Percentiles rank a stretch among this genome's conserved stretches.
phyloP scores from a whole-genome alignment of 2,888 invertebrate species.

The Rhamnusium bicolor region DNA sequence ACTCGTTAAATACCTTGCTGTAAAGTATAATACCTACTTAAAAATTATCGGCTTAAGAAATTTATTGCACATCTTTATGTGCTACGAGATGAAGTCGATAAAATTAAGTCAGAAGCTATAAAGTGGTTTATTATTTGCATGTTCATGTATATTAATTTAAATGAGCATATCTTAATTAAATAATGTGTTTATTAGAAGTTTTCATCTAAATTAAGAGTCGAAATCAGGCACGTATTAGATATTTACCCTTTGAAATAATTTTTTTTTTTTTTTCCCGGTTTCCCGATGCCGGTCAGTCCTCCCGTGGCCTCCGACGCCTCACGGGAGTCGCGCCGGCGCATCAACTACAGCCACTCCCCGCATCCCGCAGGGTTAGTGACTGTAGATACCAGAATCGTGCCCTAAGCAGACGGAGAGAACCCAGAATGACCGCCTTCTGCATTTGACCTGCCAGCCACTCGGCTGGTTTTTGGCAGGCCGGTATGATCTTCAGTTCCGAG shows the following conservation, averaged over 20 bases:
- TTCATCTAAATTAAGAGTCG: background rate
- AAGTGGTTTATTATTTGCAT: background rate
- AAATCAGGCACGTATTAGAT: background rate
- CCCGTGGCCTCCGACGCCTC: no score
- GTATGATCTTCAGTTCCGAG: no score
- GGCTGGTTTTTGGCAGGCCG: no score
- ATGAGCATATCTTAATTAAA: background rate
- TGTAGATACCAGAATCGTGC: no score
- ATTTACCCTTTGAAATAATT: background rate
- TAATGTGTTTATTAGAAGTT: background rate
- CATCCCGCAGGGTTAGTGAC: no score
- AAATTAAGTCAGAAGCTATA: background rate
- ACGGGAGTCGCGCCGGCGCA: no score
- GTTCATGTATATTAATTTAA: background rate
- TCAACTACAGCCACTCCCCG: no score
- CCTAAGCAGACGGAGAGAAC: no score
- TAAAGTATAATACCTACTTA: conserved; percentile 1
- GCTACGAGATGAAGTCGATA: background rate
- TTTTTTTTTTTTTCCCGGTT: no score
- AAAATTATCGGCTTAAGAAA: background rate
- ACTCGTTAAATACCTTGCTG: conserved; percentile 3
- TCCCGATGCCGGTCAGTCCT: no score
- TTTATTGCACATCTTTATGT: background rate
- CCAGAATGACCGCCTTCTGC: no score
- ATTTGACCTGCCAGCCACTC: no score